phyloP scores from a whole-genome alignment of 2,888 invertebrate genomes.

The Andricus quercusramuli region DNA sequence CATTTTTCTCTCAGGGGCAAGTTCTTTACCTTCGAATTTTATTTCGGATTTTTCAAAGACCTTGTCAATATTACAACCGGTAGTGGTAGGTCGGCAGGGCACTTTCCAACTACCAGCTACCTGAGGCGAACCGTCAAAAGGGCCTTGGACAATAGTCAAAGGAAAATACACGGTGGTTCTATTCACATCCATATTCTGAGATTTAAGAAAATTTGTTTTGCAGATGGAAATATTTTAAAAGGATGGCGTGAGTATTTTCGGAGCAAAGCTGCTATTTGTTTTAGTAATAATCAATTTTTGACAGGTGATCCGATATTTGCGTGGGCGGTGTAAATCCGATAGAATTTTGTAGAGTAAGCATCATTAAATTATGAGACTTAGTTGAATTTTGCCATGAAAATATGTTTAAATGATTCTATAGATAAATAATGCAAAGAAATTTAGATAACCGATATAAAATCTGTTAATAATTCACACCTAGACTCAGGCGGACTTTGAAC shows the following conservation, averaged over 20 bases:
- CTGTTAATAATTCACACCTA: too few species aligned
- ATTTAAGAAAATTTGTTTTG: not conserved
- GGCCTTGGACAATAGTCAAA: slow-evolving; percentile 20
- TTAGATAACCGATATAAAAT: not conserved
- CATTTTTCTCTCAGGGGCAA: not conserved
- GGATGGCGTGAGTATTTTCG: not conserved
- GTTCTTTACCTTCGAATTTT: not conserved
- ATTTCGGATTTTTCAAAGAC: not conserved
- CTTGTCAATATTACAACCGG: slow-evolving; percentile 54
- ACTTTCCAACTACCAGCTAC: slow-evolving; percentile 48
- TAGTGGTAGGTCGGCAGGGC: slow-evolving; percentile 66
- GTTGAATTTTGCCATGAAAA: not conserved
- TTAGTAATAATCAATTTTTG: not conserved
- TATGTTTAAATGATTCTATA: not conserved
- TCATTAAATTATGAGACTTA: not conserved
- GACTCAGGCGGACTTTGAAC: too few species aligned
- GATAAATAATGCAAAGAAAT: not conserved
- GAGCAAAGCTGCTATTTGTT: not conserved
- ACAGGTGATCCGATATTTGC: not conserved
- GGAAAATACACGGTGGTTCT: slow-evolving; percentile 12
- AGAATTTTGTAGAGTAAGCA: not conserved
- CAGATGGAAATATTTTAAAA: slow-evolving; percentile 9
- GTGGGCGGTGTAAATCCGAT: not conserved
- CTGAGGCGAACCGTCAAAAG: slow-evolving; percentile 23
- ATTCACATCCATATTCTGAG: not conserved